Conservation (phyloP, 2,888 invertebrate genomes). For the Calameuta pallipes region DNA sequence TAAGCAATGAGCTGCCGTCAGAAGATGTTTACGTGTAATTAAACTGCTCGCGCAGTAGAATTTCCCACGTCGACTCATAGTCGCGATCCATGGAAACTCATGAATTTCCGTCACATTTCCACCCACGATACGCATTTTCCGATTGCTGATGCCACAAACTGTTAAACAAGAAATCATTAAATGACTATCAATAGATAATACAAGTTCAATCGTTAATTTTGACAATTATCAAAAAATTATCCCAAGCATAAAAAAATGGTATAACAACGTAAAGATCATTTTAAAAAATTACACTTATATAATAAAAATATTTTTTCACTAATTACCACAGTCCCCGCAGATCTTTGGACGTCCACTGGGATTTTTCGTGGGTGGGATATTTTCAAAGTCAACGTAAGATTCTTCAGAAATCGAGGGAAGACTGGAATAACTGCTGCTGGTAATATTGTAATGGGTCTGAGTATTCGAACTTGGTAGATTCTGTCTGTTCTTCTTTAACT, state of each 20-base stretch:
- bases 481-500: not conserved
- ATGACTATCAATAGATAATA: not conserved
- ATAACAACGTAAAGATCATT: not conserved
- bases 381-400: constrained; percentile 42
- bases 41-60: constrained; percentile 82
- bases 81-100: constrained; percentile 83
- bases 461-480: constrained; percentile 29
- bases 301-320: not conserved
- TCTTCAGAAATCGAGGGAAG: constrained; percentile 37
- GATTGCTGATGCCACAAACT: constrained; percentile 72
- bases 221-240: not conserved
- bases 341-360: constrained; percentile 43
- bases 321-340: constrained; percentile 60
- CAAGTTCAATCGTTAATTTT: not conserved
- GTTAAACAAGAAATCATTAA: constrained; percentile 21
- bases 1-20: constrained; percentile 83
- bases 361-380: constrained; percentile 26
- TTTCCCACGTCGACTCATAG: constrained; percentile 73
- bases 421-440: constrained; percentile 27
- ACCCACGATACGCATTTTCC: constrained; percentile 77
- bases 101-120: constrained; percentile 74
- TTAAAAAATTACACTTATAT: not conserved
- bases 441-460: constrained; percentile 47
- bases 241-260: not conserved
- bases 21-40: constrained; percentile 76